Base-by-base conservation (phyloP, 2,888 invertebrate species). In the Ichneumoninae sp. region DNA sequence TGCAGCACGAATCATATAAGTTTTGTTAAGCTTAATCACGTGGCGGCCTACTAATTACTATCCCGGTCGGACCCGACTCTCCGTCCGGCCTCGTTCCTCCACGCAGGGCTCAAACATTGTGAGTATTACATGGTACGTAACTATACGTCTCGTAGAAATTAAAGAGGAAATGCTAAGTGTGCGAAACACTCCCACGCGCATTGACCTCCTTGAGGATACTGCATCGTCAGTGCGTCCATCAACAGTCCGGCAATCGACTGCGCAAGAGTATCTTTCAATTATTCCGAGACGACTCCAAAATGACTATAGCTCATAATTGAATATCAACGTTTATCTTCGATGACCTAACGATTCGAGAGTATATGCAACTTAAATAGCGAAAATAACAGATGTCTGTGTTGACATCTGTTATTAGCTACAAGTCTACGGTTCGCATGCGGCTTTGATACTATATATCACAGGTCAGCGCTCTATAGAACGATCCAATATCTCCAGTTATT, bases 11-110 rank as follows among this genome's bases (percentile, higher is more conserved):
- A 73, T 50, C 40, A 33, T 81, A 87, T 71, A 76, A 83, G 88
- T 91, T 89, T 87, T 89, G 90, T 89, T 88, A 88, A 86, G 86
- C 88, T 91, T 91, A 91, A 91, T 91, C 89, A 87, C 83, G 81
- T 65, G 79, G 81, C 90, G 91, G 87, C 91, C 91, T 90, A 91
- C 86, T 91, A 91, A 91, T 91, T 90, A 90, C 90, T 89, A 89
- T 85, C 86, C 86, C 50, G 76, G 30, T 63, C 74, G 69, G 54
- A 70, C 74, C 68, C 76, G 80, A 66, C 68, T 76, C 74, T 47
- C 74, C 79, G 77, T 78, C 73, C 47, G 79, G 71, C 71, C 71
- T 77, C 68, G 73, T 85, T 84, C 75, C 73, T 26, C 70, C 40
- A 57, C 57, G 22, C 33, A 52, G 70, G 63, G 63, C 33, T 63